phyloP scores from a whole-genome alignment of 30 jellyfish, hydroid and myxozoan genomes.

The Sanderia malayensis region DNA sequence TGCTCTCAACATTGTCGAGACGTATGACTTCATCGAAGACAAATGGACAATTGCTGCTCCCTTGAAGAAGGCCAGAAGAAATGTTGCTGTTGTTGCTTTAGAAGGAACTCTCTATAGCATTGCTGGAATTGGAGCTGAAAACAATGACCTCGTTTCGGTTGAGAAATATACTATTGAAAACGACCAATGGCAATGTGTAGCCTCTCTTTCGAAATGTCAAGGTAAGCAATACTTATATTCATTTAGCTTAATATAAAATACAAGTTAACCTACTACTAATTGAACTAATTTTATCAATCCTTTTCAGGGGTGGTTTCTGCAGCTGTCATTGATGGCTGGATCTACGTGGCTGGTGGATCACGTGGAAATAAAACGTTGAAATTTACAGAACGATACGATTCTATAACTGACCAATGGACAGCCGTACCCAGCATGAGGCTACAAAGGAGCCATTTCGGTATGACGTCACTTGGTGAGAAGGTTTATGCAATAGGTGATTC shows the following conservation, averaged over 20 bases:
- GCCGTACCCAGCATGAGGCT: slow-evolving; percentile 69
- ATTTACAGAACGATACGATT: slow-evolving; percentile 72
- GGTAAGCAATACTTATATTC: slow-evolving; percentile 35
- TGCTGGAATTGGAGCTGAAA: slow-evolving; percentile 57
- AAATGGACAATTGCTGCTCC: slow-evolving; percentile 64
- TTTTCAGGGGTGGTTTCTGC: slow-evolving; percentile 69
- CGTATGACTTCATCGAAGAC: slow-evolving; percentile 48
- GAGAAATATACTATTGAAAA: slow-evolving; percentile 51
- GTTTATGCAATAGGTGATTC: slow-evolving; percentile 65
- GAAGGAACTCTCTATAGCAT: slow-evolving; percentile 76
- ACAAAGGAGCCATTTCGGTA: slow-evolving; percentile 82
- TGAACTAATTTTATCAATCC: no score
- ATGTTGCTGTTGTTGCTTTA: slow-evolving; percentile 62
- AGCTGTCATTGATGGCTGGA: slow-evolving; percentile 80
- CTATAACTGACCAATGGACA: slow-evolving; percentile 72
- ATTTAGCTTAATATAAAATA: no score
- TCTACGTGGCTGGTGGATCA: slow-evolving; percentile 86
- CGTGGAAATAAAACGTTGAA: slow-evolving; percentile 48
- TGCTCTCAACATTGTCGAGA: slow-evolving; percentile 41
- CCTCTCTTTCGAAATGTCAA: slow-evolving; percentile 66
- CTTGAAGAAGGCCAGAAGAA: slow-evolving; percentile 52
- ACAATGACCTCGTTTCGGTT: slow-evolving; percentile 58
- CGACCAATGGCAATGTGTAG: slow-evolving; percentile 63
- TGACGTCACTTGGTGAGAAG: slow-evolving; percentile 57
- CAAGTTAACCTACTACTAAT: no score